Conservation (phyloP, 2,888 invertebrate species). For the Rutpela maculata region DNA sequence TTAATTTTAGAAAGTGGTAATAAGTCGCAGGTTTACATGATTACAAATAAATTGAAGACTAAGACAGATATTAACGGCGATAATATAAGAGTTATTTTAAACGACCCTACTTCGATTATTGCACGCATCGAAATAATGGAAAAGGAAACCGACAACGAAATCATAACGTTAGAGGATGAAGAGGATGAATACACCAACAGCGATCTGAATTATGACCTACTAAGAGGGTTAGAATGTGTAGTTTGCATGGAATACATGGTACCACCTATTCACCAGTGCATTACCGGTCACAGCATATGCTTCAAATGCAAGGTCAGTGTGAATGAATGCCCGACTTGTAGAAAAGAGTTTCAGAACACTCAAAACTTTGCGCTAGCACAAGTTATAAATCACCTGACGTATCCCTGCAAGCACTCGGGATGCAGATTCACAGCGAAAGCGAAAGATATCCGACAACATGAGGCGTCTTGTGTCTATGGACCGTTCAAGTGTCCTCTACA, state of each 20-base stretch:
- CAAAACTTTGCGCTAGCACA: constrained; percentile 68
- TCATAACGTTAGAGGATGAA: constrained; percentile 16
- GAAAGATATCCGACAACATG: constrained; percentile 59
- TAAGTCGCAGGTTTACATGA: constrained; percentile 40
- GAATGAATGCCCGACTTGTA: constrained; percentile 66
- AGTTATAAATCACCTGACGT: constrained; percentile 63
- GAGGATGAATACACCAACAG: constrained; percentile 26
- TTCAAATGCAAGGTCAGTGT: constrained; percentile 58
- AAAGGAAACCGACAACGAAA: constrained; percentile 2
- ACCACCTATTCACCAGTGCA: constrained; percentile 69
- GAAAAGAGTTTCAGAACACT: constrained; percentile 59
- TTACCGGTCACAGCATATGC: constrained; percentile 68
- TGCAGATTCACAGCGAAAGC: constrained; percentile 61
- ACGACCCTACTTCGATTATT: constrained; percentile 59
- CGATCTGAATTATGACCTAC: constrained; percentile 48
- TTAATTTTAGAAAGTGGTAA: constrained; percentile 54
- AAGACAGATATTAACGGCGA: constrained; percentile 55
- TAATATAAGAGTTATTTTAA: constrained; percentile 48
- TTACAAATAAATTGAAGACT: constrained; percentile 47
- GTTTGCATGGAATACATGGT: constrained; percentile 69
- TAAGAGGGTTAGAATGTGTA: constrained; percentile 66
- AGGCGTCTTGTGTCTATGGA: constrained; percentile 57
- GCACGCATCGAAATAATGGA: constrained; percentile 55
- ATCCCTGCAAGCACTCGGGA: constrained; percentile 65
- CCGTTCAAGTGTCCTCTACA: constrained; percentile 58